phyloP scores from a whole-genome alignment of 2,797 vertebrate genomes.

The Melopsittacus undulatus region DNA sequence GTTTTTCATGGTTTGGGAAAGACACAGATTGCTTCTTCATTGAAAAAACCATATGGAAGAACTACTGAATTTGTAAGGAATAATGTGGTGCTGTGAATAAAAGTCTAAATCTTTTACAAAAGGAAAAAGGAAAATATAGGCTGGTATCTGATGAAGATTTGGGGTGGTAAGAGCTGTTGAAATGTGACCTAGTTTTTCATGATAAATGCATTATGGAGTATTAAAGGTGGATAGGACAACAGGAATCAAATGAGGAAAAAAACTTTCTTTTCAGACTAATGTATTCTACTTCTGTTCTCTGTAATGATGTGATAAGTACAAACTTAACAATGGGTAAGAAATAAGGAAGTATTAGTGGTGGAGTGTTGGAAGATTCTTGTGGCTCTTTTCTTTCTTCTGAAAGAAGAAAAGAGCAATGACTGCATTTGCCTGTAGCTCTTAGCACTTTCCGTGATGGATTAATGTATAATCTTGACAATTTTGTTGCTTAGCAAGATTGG shows the following conservation, averaged over 20 bases:
- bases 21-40: background rate
- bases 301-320: background rate
- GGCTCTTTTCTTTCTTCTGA: background rate
- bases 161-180: background rate
- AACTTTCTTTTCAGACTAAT: background rate
- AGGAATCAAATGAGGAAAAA: background rate
- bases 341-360: background rate
- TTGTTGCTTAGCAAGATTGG: background rate
- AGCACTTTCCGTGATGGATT: background rate
- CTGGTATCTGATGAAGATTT: background rate
- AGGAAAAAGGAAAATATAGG: background rate
- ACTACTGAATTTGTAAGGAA: background rate
- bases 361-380: background rate
- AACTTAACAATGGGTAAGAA: background rate
- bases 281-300: background rate
- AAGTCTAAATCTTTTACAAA: background rate
- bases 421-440: background rate
- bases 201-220: background rate
- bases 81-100: background rate
- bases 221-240: background rate
- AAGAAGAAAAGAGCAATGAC: background rate
- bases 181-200: background rate
- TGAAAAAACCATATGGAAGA: background rate
- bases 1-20: background rate
- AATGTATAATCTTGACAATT: background rate